Conservation (phyloP, 2,113 vertebrate species). For the Odontesthes bonariensis region DNA sequence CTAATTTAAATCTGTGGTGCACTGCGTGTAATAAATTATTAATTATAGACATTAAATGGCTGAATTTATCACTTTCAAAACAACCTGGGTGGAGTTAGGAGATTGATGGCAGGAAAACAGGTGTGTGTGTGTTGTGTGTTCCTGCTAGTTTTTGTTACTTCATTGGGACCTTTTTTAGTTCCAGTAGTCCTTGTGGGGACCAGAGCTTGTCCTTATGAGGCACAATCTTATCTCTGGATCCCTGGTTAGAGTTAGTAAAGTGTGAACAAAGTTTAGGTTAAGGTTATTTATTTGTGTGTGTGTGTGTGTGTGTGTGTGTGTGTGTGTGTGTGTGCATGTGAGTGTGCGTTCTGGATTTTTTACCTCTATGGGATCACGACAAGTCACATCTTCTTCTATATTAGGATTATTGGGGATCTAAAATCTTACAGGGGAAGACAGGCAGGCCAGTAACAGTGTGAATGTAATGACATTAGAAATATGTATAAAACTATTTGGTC, state of each 20-base stretch:
- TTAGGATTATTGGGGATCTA: too few relatives aligned
- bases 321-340: neutral
- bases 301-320: neutral
- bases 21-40: conserved; percentile 73
- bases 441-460: too few relatives aligned
- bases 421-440: too few relatives aligned
- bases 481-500: too few relatives aligned
- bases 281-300: neutral
- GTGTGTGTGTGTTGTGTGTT: conserved; percentile 16
- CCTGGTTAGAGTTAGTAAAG: neutral
- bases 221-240: too few relatives aligned
- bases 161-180: neutral
- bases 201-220: neutral
- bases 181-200: neutral
- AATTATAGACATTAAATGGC: conserved; percentile 77
- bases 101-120: conserved; percentile 69
- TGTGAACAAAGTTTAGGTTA: neutral
- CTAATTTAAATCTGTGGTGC: conserved; percentile 59
- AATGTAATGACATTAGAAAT: too few relatives aligned
- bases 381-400: too few relatives aligned
- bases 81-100: conserved; percentile 67
- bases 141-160: neutral
- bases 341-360: neutral
- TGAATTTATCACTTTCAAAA: conserved; percentile 79
- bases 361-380: too few relatives aligned